These are phyloP conservation scores for Poeciliopsis presidionis DNA, from an alignment of 2,797 vertebrate species.

Conservation along the genomic window DNA sequence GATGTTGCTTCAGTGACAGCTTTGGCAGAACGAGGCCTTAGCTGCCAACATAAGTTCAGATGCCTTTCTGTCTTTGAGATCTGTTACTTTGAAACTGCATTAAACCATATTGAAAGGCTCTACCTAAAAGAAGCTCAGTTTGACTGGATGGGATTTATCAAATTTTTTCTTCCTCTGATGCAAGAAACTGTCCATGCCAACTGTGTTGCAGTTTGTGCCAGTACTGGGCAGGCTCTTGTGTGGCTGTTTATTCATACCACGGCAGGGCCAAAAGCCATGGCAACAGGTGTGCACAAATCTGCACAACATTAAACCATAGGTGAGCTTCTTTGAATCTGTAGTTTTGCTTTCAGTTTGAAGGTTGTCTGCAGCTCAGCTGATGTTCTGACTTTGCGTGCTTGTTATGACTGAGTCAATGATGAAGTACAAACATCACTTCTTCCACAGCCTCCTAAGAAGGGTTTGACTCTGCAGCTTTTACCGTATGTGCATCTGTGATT, in stretches of 20 bases:
- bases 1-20: constrained; percentile 14
- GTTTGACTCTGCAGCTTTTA: constrained; percentile 60
- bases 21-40: constrained; percentile 11
- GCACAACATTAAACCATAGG: constrained; percentile 22
- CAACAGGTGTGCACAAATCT: constrained; percentile 66
- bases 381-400: constrained; percentile 6
- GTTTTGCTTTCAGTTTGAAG: constrained; percentile 38
- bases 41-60: constrained; percentile 49
- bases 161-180: constrained; percentile 31
- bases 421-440: constrained; percentile 55
- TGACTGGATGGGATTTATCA: constrained; percentile 11
- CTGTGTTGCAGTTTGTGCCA: constrained; percentile 36
- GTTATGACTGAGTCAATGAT: constrained; percentile 51
- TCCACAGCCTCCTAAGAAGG: constrained; percentile 50
- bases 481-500: constrained; percentile 66
- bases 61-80: constrained; percentile 36
- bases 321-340: background rate
- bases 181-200: constrained; percentile 39
- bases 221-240: constrained; percentile 19
- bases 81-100: constrained; percentile 32
- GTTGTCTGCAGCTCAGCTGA: constrained; percentile 2
- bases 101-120: constrained; percentile 42
- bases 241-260: constrained; percentile 32
- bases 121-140: constrained; percentile 35
- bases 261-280: constrained; percentile 32